These are phyloP conservation scores for Parotia lawesii DNA, from an alignment of 2,113 vertebrate species.

Conservation along the genomic window DNA sequence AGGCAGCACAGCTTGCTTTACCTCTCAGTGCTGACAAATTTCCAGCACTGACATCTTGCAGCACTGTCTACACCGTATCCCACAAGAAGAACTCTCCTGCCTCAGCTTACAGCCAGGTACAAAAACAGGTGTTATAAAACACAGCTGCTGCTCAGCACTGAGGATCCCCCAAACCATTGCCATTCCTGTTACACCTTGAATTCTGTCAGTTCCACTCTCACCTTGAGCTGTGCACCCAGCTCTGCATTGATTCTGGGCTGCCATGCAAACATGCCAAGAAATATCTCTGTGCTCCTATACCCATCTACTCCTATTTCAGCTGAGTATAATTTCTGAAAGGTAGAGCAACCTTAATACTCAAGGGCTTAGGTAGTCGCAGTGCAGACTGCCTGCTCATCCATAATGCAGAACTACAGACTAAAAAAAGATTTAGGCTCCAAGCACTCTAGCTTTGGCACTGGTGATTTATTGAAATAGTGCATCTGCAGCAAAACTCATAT, in stretches of 20 bases:
- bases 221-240: background rate
- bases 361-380: conserved; percentile 53
- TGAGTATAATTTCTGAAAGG: conserved; percentile 25
- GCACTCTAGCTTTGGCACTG: conserved; percentile 65
- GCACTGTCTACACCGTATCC: background rate
- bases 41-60: background rate
- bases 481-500: conserved; percentile 41
- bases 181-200: background rate
- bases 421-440: conserved; percentile 65
- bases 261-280: background rate
- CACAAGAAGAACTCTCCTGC: background rate
- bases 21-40: background rate
- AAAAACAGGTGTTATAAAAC: background rate
- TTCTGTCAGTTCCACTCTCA: background rate
- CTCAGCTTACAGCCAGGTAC: background rate
- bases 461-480: conserved; percentile 48
- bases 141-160: background rate
- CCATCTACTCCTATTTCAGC: conserved; percentile 9
- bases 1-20: background rate
- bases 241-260: background rate
- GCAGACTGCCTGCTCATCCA: conserved; percentile 70
- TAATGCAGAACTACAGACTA: conserved; percentile 69
- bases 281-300: background rate
- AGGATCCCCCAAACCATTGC: background rate
- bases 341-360: conserved; percentile 30